Percentiles rank a stretch among this genome's conserved stretches.
phyloP scores from a whole-genome alignment of 2,888 invertebrate genomes.

The Onchidella celtica region DNA sequence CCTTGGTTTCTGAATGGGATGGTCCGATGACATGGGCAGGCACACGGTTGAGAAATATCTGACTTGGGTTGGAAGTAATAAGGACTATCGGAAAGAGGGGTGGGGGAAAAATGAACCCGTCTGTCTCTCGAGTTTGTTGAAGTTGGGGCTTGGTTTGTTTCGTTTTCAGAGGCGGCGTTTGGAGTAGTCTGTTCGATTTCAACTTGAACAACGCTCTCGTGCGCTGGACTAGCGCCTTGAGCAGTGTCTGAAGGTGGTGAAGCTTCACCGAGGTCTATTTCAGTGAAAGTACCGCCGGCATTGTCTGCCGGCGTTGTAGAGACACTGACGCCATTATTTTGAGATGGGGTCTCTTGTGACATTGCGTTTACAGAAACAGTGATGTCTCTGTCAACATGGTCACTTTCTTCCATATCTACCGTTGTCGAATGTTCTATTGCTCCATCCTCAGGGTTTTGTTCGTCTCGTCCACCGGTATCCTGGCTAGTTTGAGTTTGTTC shows the following conservation, averaged over 20 bases:
- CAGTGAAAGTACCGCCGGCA: neutral
- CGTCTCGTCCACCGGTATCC: neutral
- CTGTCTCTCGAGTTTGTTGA: neutral
- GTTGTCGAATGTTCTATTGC: neutral
- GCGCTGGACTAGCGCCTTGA: neutral
- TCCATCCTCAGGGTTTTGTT: neutral
- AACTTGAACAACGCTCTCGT: neutral
- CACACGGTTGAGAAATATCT: slow-evolving; percentile 34
- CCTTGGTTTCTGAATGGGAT: slow-evolving; percentile 13
- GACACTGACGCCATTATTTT: neutral
- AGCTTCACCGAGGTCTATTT: neutral
- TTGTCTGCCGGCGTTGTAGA: neutral
- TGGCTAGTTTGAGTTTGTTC: neutral
- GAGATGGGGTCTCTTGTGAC: too few species aligned
- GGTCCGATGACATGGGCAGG: slow-evolving; percentile 43
- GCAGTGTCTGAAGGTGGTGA: neutral
- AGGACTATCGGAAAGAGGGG: neutral
- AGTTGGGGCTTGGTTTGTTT: too few species aligned
- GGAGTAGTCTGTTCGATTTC: neutral
- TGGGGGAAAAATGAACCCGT: neutral
- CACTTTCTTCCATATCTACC: neutral
- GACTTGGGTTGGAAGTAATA: neutral
- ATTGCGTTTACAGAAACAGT: neutral
- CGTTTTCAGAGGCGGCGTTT: neutral
- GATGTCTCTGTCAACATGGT: too few species aligned